Conservation (phyloP, 2,888 invertebrate genomes). For the Bedellia somnulentella region DNA sequence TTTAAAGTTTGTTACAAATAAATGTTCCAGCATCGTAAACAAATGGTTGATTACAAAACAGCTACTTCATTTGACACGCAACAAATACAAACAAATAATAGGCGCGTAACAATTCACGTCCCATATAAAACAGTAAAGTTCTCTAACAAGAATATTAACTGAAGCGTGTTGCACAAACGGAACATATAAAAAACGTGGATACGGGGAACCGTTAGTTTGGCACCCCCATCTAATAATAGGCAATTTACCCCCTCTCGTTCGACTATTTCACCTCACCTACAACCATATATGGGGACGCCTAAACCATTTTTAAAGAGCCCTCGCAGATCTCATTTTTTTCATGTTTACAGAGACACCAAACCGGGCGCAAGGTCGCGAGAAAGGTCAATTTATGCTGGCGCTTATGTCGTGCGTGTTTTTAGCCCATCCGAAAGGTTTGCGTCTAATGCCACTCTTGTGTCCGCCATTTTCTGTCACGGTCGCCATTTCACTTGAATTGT, state of each 20-base stretch:
- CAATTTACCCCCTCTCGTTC: conserved; percentile 36
- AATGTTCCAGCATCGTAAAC: no score
- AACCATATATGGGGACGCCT: conserved; percentile 3
- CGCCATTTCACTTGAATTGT: conserved; percentile 36
- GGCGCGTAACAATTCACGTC: no score
- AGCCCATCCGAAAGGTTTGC: conserved; percentile 36
- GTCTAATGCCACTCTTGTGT: conserved; percentile 55
- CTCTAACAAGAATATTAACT: conserved; percentile 4
- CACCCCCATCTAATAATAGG: conserved; percentile 54
- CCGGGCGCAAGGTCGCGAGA: conserved; percentile 11
- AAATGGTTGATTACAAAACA: neutral
- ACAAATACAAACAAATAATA: neutral
- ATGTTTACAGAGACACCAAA: no score
- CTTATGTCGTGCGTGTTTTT: conserved; percentile 35
- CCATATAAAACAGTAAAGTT: conserved; percentile 2
- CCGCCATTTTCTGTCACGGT: conserved; percentile 50
- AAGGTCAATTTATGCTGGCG: conserved; percentile 16
- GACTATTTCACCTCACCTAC: conserved; percentile 3
- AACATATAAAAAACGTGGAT: conserved; percentile 51
- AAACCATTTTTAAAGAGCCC: neutral
- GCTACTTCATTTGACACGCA: neutral
- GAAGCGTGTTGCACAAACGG: conserved; percentile 23
- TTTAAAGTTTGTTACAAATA: no score
- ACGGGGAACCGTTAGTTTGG: conserved; percentile 49
- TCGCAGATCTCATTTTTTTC: neutral